Evolutionary conservation across 2,888 invertebrate genomes (phyloP).

Genomic region (Athalia cordata): DNA sequence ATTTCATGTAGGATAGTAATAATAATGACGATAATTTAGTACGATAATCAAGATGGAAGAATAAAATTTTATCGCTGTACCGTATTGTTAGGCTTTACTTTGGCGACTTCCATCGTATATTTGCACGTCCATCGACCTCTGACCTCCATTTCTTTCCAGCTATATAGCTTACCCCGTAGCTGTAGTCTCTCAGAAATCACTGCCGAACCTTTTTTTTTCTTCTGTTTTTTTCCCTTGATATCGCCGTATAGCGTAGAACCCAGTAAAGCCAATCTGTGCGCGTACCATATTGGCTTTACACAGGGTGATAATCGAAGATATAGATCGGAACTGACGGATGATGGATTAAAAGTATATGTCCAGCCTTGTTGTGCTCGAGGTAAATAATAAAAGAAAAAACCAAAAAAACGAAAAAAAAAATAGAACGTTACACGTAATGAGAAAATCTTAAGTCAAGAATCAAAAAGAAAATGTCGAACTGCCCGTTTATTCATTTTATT

Average conservation of each 20-base stretch:
- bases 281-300: neutral
- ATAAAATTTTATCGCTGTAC: neutral
- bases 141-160: neutral
- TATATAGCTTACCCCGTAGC: neutral
- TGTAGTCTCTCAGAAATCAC: constrained; percentile 5
- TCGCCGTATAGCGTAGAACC: neutral
- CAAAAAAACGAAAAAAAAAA: neutral
- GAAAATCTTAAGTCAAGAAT: too few relatives aligned
- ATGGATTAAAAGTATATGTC: constrained; percentile 1
- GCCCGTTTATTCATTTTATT: too few relatives aligned
- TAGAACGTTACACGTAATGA: too few relatives aligned
- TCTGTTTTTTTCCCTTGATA: neutral
- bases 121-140: neutral
- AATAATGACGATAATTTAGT: too few relatives aligned
- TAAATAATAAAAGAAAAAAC: neutral
- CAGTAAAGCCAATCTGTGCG: neutral
- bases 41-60: too few relatives aligned
- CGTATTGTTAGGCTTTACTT: neutral
- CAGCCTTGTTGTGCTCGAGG: neutral
- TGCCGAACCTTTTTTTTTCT: neutral
- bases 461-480: too few relatives aligned
- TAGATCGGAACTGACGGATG: constrained; percentile 13
- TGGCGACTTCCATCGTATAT: neutral
- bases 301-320: constrained; percentile 16
- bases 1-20: too few relatives aligned